Evolutionary conservation across 92 coral and sea anemone genomes (phyloP).

Genomic region (Micromussa lordhowensis): DNA sequence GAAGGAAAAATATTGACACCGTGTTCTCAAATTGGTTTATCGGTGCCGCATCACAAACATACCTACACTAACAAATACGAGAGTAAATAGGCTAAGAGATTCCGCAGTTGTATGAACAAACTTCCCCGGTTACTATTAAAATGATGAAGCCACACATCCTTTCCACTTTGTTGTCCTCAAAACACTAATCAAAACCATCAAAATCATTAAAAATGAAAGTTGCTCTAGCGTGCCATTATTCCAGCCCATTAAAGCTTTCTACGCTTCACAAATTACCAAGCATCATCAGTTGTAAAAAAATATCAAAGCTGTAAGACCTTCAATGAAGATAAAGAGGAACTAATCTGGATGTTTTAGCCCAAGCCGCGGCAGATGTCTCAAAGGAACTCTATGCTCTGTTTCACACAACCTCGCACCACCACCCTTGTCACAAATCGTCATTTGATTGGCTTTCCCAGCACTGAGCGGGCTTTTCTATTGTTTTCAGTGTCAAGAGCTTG

Average conservation of each 20-base stretch:
- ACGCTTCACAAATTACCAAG: constrained; percentile 44
- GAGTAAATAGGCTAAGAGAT: constrained; percentile 69
- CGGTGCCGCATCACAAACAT: constrained; percentile 65
- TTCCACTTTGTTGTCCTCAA: constrained; percentile 83
- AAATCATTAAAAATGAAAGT: constrained; percentile 77
- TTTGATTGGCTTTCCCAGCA: constrained; percentile 92
- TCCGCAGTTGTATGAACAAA: constrained; percentile 69
- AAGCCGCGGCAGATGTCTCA: constrained; percentile 77
- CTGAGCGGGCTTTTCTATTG: constrained; percentile 95
- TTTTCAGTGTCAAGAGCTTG: constrained; percentile 77
- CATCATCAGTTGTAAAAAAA: constrained; percentile 51
- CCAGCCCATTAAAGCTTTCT: constrained; percentile 49
- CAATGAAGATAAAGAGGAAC: constrained; percentile 68
- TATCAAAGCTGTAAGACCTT: constrained; percentile 57
- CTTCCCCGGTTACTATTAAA: constrained; percentile 75
- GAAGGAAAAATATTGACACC: constrained; percentile 65
- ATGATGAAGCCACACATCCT: constrained; percentile 90
- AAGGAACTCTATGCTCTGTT: constrained; percentile 62
- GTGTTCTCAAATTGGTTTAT: constrained; percentile 53
- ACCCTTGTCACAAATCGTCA: constrained; percentile 75
- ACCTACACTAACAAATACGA: constrained; percentile 79
- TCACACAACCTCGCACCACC: constrained; percentile 73
- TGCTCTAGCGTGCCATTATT: constrained; percentile 68
- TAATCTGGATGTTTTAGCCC: constrained; percentile 71
- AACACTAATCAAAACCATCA: constrained; percentile 89